A percentile compares a stretch with the other conserved stretches of the same genome.
phyloP scores from a whole-genome alignment of 2,113 vertebrate genomes.

The Siphamia tubifer region DNA sequence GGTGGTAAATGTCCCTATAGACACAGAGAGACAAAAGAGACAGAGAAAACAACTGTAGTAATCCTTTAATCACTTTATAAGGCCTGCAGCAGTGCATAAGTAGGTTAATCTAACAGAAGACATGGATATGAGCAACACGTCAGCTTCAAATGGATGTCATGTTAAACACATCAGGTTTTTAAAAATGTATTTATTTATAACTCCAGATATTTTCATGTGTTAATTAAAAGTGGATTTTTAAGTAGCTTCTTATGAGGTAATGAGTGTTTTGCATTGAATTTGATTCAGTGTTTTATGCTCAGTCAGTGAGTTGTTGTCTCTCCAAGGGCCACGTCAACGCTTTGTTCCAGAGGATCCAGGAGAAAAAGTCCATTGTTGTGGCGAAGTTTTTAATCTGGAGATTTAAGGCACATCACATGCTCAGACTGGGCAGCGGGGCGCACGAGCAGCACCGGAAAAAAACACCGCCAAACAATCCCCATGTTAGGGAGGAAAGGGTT shows the following conservation, averaged over 20 bases:
- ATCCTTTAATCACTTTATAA: slow-evolving; percentile 52
- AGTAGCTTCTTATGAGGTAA: neutral
- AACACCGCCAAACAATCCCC: slow-evolving; percentile 23
- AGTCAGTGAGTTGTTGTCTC: slow-evolving; percentile 7
- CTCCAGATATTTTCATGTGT: no score
- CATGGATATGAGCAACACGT: no score
- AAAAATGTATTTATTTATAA: no score
- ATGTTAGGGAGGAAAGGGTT: neutral
- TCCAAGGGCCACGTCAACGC: slow-evolving; percentile 14
- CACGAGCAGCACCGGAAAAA: slow-evolving; percentile 17
- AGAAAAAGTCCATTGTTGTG: slow-evolving; percentile 75
- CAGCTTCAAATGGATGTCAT: no score
- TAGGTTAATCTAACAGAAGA: slow-evolving; percentile 30
- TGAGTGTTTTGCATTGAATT: neutral
- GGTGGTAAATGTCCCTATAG: neutral
- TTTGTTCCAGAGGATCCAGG: slow-evolving; percentile 60
- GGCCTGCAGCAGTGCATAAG: slow-evolving; percentile 1
- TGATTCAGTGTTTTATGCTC: neutral
- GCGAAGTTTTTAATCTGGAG: slow-evolving; percentile 76
- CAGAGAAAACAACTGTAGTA: neutral
- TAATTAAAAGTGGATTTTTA: no score
- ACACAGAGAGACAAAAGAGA: neutral
- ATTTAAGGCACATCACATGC: slow-evolving; percentile 78
- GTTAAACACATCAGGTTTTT: no score
- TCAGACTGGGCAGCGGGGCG: slow-evolving; percentile 38